Base-by-base conservation (phyloP, 2,797 vertebrate species). In the Pantherophis vulpinus region DNA sequence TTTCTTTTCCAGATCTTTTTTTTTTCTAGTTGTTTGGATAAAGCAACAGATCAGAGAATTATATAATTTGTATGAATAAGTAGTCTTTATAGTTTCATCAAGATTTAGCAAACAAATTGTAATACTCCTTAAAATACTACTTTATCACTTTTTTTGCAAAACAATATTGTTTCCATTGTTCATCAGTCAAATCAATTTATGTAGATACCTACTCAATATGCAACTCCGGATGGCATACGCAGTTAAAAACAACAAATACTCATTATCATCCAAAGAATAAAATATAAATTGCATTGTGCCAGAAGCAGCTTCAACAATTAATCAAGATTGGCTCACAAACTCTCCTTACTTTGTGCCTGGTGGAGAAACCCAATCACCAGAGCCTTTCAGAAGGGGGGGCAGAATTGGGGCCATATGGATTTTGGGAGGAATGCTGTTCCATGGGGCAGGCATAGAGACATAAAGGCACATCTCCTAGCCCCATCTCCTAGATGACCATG, bases 21-120 rank as follows among this genome's bases (percentile, higher is more conserved):
- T 51, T 37, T 16, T 23, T 86, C 54, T 9, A 37, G 86, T 0
- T 29, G 47, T 8, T 29, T 89, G 0, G 3, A 1, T n/a, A 90
- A 88, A 9, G n/a, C 63, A 55, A 92, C 47, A 91, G 59, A 90
- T 86, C 60, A 95, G 58, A 87, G 51, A 66, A 37, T 91, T 93
- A 27, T 16, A 47, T 70, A 60, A 42, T 87, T 74, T 89, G 90
- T 27, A 61, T 93, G 90, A 70, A 27, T 55, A 0, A 79, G 56
- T 87, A 27, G 1, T 91, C 91, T 61, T 47, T 95, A 66, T 89
- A 92, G 55, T 13, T 91, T 66, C 93, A 79, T 88, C 56, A 90
- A 25, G 23, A 56, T 63, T 95, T 59, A 93, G 27, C 59, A 66
- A 86, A 83, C 16, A 55, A 20, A 16, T 58, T 63, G 56, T 66